Base-by-base conservation (phyloP, 2,888 invertebrate species). In the Cataglyphis livida region DNA sequence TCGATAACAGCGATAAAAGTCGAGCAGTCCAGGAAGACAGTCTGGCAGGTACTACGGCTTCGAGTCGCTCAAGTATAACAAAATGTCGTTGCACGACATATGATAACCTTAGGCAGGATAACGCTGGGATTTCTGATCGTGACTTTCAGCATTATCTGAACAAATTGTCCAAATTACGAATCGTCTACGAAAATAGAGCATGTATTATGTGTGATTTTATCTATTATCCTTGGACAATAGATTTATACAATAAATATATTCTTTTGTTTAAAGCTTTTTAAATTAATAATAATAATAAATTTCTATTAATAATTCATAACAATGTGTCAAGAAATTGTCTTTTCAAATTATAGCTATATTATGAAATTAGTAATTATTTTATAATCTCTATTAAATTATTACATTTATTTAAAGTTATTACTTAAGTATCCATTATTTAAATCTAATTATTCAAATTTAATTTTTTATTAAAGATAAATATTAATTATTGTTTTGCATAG, bases 1-100 rank as follows among this genome's bases (percentile, higher is more conserved):
- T 87, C 86, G 89, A 90, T 90, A 90, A 84, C 86, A 76, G 85
- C 84, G 90, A 89, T 88, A 89, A 90, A 90, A 90, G 87, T 90
- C 88, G 88, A 87, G 85, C 87, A 84, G 65, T 83, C 81, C 82
- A 81, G 51, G 75, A 81, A 84, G 83, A 85, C 76, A 78, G 61
- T 78, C 66, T 83, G 83, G 81, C 83, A 87, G 81, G 83, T 70
- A 83, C 79, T 87, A 79, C 51, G 48, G 68, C 71, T 48, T 76
- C 81, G 51, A 84, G 68, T 76, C 74, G 68, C 64, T 85, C 76
- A 64, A 82, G 62, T 76, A 78, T 73, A 70, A 78, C 73, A 32
- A 75, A 71, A 70, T 28, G 66, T 75, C 59, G 41, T 12, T 12
- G 12, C 12, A 12, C 62, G 68, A 66, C 32, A n/a, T n/a, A 38